Conservation (phyloP, 2,797 vertebrate species). For the Amazona ochrocephala region DNA sequence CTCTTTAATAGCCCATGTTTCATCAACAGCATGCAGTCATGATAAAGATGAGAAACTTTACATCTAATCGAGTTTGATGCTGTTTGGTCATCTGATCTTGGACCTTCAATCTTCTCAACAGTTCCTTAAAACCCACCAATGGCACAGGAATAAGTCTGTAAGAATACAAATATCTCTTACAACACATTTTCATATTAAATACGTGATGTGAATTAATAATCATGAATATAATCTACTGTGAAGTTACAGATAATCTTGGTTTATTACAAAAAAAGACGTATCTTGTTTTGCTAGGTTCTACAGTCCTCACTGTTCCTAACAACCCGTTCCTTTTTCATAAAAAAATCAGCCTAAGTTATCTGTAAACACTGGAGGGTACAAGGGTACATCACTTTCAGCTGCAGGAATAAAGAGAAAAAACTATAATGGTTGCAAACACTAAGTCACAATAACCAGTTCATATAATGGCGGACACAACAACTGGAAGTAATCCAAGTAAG, state of each 20-base stretch:
- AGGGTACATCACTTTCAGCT: not conserved
- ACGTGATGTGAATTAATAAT: not conserved
- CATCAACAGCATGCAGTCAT: not conserved
- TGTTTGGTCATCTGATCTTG: slow-evolving; percentile 99
- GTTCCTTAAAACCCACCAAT: slow-evolving; percentile 97
- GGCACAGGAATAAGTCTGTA: slow-evolving; percentile 94
- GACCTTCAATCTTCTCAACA: slow-evolving; percentile 92
- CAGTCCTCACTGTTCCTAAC: not conserved
- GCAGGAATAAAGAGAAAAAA: not conserved
- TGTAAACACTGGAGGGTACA: not conserved
- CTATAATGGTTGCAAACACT: accelerated
- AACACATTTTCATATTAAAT: not conserved
- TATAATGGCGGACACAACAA: not conserved
- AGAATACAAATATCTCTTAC: slow-evolving; percentile 14
- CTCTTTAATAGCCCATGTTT: not conserved
- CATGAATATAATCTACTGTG: not conserved
- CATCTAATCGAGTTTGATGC: slow-evolving; percentile 96
- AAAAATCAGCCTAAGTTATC: not conserved
- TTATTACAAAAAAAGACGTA: not conserved
- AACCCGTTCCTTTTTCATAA: not conserved
- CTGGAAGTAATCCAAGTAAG: not conserved
- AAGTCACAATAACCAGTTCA: not conserved
- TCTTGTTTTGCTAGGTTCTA: not conserved
- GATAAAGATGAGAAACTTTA: slow-evolving; percentile 71
- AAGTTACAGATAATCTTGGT: not conserved